Evolutionary conservation across 35 echinoderm and acorn worm genomes (phyloP).

Genomic region (Hemicentrotus pulcherrimus): DNA sequence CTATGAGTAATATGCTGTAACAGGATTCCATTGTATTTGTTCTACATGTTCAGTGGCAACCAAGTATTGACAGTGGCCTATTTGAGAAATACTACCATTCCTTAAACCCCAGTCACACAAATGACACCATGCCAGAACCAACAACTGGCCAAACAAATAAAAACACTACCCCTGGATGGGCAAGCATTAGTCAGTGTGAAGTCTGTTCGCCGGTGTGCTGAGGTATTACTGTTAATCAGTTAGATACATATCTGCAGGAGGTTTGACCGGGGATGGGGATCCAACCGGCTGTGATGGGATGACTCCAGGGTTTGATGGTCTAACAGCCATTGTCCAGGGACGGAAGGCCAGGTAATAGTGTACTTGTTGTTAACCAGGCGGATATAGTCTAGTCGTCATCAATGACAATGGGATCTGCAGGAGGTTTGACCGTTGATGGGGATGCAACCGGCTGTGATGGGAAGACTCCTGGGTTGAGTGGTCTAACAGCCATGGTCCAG

Average conservation of each 20-base stretch:
- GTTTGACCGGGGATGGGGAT: neutral
- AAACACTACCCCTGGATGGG: no score
- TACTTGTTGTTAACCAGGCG: neutral
- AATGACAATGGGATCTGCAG: slow-evolving; percentile 72
- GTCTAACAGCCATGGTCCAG: slow-evolving; percentile 65
- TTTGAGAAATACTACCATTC: neutral
- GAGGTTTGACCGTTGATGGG: neutral
- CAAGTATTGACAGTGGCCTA: neutral
- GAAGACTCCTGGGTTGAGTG: slow-evolving; percentile 5
- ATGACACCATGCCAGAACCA: no score
- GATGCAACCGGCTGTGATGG: neutral
- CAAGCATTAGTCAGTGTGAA: no score
- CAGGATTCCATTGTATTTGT: neutral
- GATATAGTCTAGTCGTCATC: slow-evolving; percentile 31
- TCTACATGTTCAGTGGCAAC: neutral
- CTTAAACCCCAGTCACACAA: neutral
- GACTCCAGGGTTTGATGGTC: slow-evolving; percentile 18
- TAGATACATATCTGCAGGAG: slow-evolving; percentile 42
- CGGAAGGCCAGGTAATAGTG: slow-evolving; percentile 82
- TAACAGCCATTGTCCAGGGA: slow-evolving; percentile 73
- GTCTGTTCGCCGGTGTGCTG: no score
- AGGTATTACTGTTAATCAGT: no score
- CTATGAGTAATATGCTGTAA: no score
- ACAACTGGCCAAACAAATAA: no score
- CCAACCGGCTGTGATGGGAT: neutral